Base-by-base conservation (phyloP, 2,113 vertebrate species). In the Myrmecobius fasciatus region DNA sequence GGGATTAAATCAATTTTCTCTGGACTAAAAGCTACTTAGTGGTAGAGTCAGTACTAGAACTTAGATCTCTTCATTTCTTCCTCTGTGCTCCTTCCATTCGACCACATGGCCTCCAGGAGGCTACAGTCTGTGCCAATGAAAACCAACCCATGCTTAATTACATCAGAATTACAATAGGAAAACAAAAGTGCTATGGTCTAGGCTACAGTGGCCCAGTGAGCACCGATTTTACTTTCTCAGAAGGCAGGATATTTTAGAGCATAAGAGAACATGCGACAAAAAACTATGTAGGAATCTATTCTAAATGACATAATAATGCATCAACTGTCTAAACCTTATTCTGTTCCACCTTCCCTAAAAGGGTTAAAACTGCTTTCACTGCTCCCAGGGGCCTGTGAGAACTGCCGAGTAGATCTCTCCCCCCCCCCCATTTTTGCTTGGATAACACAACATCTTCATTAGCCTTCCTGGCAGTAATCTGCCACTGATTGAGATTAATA, bases 401-500 rank as follows among this genome's bases (percentile, higher is more conserved):
- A 25, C 36, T 1, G 91, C 92, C 2, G 51, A 51, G 52, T 0
- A 20, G 95, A 94, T 94, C 94, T 89, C 95, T 89, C 89, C 92
- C 53, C 0, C 3, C 36, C 52, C 47, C 9, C 7, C 54, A 91
- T 95, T 43, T 91, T 96, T 91, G 94, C 96, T 94, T 95, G 75
- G 94, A 92, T 3, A 24, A 51, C 0, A 11, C 26, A 25, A 93
- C 9, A 2, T 97, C 98, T 98, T 98, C 97, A 97, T 98, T 92
- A 98, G 96, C 96, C 20, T 2, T 92, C 94, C 92, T 95, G 90
- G 93, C 93, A 95, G 94, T 96, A 96, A 98, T 96, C 51, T 54
- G 96, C 97, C 93, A 91, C 97, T 94, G 97, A 96, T 98, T 93
- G 67, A 98, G 98, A 98, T 98, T 97, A 98, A 99, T 97, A 98